Evolutionary conservation across 2,113 vertebrate species (phyloP), one percentile per base, ranked within the genome.

Genomic region (Noturus placidus): DNA sequence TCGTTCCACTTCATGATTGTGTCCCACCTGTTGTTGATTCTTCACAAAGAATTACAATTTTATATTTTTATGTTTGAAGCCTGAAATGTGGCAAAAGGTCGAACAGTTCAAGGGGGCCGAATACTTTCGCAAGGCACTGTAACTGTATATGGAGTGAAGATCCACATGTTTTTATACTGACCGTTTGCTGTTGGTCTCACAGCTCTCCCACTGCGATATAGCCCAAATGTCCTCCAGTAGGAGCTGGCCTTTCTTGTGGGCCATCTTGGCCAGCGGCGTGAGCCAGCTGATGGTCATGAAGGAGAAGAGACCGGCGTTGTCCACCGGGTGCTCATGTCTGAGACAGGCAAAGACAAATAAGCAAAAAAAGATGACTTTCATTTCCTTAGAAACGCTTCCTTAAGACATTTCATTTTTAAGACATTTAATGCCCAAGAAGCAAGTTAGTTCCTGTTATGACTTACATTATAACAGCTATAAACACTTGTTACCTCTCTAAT

Each of bases 241-340:
- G 8, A 99, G 95, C 78, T 97, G 96, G 27, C 97, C 96, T 90
- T 97, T 97, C 91, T 94, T 97, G 92, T 96, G 94, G 0, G 97
- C 96, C 76, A 80, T 87, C 35, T 88, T 85, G 25, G 95, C 96
- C 94, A 99, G 90, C 14, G 97, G 95, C 76, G 97, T 97, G 82
- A 99, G 95, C 97, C 97, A 99, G 69, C 96, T 97, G 89, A 98
- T 98, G 2, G 97, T 98, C 97, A 98, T 98, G 82, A 95, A 97
- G 91, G 97, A 98, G 88, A 99, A 97, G 67, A 98, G 95, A 56
- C 97, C 97, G 80, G 97, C 97, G 77, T 96, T 97, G 94, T 98
- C 97, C 89, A 97, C 95, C 5, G 97, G 97, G 90, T 99, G 97
- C 91, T 94, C 91, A 89, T 97, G 95, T 93, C 97, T 97, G 83